Conservation (phyloP, 2,888 invertebrate species). For the Agriopis marginaria region DNA sequence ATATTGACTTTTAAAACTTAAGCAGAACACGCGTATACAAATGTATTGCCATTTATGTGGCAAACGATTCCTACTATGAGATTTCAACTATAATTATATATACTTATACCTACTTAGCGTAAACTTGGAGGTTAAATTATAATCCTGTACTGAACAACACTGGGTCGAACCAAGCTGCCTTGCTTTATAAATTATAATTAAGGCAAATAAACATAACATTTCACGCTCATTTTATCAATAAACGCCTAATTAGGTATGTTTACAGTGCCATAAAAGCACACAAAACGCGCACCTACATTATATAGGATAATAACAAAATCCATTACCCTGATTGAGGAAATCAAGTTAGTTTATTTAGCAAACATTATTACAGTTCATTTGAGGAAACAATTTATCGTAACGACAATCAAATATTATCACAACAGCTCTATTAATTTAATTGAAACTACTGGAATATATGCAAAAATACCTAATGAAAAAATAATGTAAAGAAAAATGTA, state of each 20-base stretch:
- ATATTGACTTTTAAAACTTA: conserved; percentile 39
- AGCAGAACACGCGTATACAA: conserved; percentile 47
- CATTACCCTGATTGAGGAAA: conserved; percentile 9
- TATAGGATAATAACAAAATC: not conserved
- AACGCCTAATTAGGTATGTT: conserved; percentile 8
- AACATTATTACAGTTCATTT: conserved; percentile 4
- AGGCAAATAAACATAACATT: conserved; percentile 11
- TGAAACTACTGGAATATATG: not conserved
- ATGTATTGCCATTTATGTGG: conserved; percentile 2
- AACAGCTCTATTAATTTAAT: conserved; percentile 4
- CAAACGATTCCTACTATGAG: conserved; percentile 7
- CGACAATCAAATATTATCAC: conserved; percentile 13
- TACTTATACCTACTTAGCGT: conserved; percentile 7
- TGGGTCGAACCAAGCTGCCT: conserved; percentile 26
- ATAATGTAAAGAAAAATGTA: not conserved
- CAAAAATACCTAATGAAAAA: too few species aligned
- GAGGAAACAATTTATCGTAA: conserved; percentile 13
- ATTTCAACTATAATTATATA: conserved; percentile 6
- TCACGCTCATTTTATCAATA: conserved; percentile 1
- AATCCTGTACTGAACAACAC: conserved; percentile 20
- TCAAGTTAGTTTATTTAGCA: conserved; percentile 12
- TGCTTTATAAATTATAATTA: not conserved
- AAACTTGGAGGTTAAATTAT: conserved; percentile 3
- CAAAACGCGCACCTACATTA: not conserved
- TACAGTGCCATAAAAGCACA: conserved; percentile 5